Evolutionary conservation across 2,797 vertebrate genomes (phyloP), one percentile per base, ranked within the genome.

Genomic region (Octomys mimax): DNA sequence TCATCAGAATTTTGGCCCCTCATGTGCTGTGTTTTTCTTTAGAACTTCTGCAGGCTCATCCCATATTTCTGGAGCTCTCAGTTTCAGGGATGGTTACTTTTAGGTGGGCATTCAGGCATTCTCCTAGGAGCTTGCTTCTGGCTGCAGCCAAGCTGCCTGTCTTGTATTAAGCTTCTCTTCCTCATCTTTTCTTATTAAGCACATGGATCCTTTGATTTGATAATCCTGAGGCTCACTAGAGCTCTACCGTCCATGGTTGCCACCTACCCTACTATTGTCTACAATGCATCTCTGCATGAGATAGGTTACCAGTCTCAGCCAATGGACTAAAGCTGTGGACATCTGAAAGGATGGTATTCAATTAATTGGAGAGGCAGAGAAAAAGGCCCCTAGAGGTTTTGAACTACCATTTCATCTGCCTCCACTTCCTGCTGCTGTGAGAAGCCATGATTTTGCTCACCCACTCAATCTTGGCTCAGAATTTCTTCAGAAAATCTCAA

Each of bases 341-440:
- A 62, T 86, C 71, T 28, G 24, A 79, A 92, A 82, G 71, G 26
- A 78, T 1, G 3, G 21, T 21, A 66, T 87, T 94, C 71, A 90
- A 33, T 85, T 91, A 94, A 94, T 26, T 61, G 91, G 87, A 90
- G 95, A 95, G 79, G 84, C 85, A 77, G 85, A 94, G 73, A 24
- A 6, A 59, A 89, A 87, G 71, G 71, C 2, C 93, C 87, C 82
- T 11, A 28, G 89, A 71, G 86, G 28, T 57, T 95, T n/a, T 52
- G 71, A 92, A 46, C 84, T 59, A 54, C 61, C 88, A 57, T 93
- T 95, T 96, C 79, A 93, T 97, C 94, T 93, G 87, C 92, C 77
- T 89, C 89, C 36, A 95, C 85, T 97, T 97, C 94, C 97, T 96
- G 84, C 54, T 59, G 42, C 77, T 62, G 81, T 92, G 87, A 88